Base-by-base conservation (phyloP, 92 coral and sea anemone species). In the Actinernus sp. region DNA sequence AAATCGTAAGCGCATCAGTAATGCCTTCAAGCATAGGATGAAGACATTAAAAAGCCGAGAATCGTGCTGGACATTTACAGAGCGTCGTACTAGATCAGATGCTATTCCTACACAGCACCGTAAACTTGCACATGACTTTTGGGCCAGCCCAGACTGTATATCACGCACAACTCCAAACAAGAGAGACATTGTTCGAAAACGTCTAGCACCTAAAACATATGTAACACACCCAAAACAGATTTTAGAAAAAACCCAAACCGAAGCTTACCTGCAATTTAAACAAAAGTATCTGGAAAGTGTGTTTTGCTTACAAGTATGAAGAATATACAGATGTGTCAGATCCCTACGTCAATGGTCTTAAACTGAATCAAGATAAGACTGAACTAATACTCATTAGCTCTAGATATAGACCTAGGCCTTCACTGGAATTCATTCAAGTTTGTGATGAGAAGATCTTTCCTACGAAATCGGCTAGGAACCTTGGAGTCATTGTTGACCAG, bases 71-170 rank as follows among this genome's bases (percentile, higher is more conserved):
- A 26, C 54, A 14, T 57, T 12, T 14, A 46, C 57, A 10, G 64
- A 78, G 56, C 63, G 58, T 22, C 51, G 31, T 17, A 44, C 77
- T 0, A 16, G 81, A 25, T 72, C 29, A 0, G 74, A 71, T 9
- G 67, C 86, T 10, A 51, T 36, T 29, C 24, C 85, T n/a, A 56
- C 62, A 18, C 70, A 68, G 34, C 55, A 68, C 17, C 45, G 77
- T 1, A 78, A 68, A 36, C 67, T 40, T 13, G 73, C 63, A 0
- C 36, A 75, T 40, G 73, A 82, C 37, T 74, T 66, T 49, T 74
- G 73, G 78, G 89, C 83, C 13, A 49, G 74, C 37, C 60, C 82
- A 10, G 83, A 47, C 16, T 30, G 73, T 16, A 73, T 77, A 0
- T 30, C 83, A 3, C 62, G 66, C 1, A 82, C 78, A 0, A 71